A percentile compares a stretch with the other conserved stretches of the same genome.
Conservation (phyloP, 2,888 invertebrate species). For the Dugesia japonica region DNA sequence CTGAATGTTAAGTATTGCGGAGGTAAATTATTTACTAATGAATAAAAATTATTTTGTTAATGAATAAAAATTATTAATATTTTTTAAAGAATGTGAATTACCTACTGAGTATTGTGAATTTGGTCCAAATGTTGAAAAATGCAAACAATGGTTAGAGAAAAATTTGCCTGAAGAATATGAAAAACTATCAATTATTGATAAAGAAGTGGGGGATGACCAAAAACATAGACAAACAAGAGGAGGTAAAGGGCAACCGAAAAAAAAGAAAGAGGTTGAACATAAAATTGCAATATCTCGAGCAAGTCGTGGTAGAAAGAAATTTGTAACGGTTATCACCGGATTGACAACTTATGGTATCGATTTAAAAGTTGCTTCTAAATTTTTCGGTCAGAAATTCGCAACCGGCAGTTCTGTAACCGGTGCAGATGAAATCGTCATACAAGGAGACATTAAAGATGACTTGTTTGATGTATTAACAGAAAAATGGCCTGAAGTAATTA, state of each 20-base stretch:
- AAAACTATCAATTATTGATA: constrained; percentile 51
- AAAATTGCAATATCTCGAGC: constrained; percentile 48
- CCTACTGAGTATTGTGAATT: constrained; percentile 75
- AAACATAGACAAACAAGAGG: constrained; percentile 89
- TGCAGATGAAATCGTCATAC: constrained; percentile 86
- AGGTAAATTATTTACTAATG: constrained; percentile 36
- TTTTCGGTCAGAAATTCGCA: constrained; percentile 88
- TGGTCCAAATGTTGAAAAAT: constrained; percentile 88
- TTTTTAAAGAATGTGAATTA: constrained; percentile 65
- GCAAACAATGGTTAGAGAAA: constrained; percentile 74
- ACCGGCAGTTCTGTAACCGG: constrained; percentile 98
- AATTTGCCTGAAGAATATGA: constrained; percentile 81
- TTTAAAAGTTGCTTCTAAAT: constrained; percentile 87
- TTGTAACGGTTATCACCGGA: constrained; percentile 87
- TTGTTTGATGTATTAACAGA: constrained; percentile 89
- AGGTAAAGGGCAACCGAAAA: constrained; percentile 67
- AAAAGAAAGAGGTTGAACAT: constrained; percentile 56
- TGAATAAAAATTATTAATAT: too few species aligned
- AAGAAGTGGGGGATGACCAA: constrained; percentile 52
- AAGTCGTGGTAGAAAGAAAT: constrained; percentile 95
- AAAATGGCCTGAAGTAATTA: constrained; percentile 78
- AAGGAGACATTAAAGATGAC: constrained; percentile 95
- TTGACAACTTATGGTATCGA: constrained; percentile 87
- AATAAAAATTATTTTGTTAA: too few species aligned
- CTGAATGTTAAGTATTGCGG: constrained; percentile 73